Base-by-base conservation (phyloP, 2,888 invertebrate species). In the Drosophila incognita region DNA sequence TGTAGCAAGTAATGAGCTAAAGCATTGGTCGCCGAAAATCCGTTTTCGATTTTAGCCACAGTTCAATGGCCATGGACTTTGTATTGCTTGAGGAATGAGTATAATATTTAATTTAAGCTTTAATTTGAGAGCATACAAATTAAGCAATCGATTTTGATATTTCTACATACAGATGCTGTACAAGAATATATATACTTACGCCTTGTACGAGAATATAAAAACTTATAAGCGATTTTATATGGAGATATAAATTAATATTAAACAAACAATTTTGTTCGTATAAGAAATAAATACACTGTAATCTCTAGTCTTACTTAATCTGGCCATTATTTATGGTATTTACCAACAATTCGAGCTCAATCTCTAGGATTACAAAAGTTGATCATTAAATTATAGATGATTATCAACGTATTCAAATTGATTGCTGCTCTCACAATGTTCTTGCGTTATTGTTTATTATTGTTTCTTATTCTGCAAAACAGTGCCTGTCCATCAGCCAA, bases 41-140 rank as follows among this genome's bases (percentile, higher is more conserved):
- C 59, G 38, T 64, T 72, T 70, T 64, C 59, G 68, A 74, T 63
- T 69, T 68, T 38, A 27, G 74, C 42, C 48, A 66, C 74, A 59
- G 63, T 65, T 88, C 74, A 84, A 68, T 88, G 48, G 54, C 21
- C 48, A 24, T 54, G 74, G 56, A 82, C 83, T 76, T 80, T 74
- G 71, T 29, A 46, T 54, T 38, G 31, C 5, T 15, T 8, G 8
- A 8, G 8, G 15, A 46, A 46, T 21, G 7, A 13, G 13, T 6
- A 11, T 13, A 46, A 46, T 46, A 46, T 46, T 46, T 21, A 2
- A 21, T 7, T 21, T 46, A 21, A 1, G 21, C 7, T 7, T 42
- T 42, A 1, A 40, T n/a, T 40, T 10, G 40, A 13, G 21, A 6
- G 21, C 24, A 24, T 24, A 24, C 2, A 24, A 24, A 24, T 24